Evolutionary conservation across 2,888 invertebrate genomes (phyloP), one percentile per base, ranked within the genome.

Genomic region (Boloria selene): DNA sequence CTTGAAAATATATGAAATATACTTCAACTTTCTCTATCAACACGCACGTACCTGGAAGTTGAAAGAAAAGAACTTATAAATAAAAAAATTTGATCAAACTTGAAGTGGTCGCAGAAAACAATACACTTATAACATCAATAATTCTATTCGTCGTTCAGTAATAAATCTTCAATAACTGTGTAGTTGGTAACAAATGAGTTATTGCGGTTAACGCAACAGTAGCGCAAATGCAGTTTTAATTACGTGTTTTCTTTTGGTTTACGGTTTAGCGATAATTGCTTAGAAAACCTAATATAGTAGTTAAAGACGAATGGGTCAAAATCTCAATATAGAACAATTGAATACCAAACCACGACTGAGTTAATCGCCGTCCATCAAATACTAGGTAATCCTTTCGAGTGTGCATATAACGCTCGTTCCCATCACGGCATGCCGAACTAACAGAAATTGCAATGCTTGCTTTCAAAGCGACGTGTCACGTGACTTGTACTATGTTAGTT

Each of bases 301-400:
- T 38, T n/a, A 59, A 53, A 49, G 26, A 38, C 38, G 49, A 38
- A 59, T 59, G 14, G 49, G n/a, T 17, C 59, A 38, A 17, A 7
- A 38, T 38, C 10, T 31, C 75, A 78, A 79, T 84, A 85, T 75
- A 81, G 77, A 85, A 83, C 83, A 83, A 85, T 83, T 84, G 86
- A 79, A 86, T 78, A 82, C 82, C 77, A 81, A 84, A 83, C 88
- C 87, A 80, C 86, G 83, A 79, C 79, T 77, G 80, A 80, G 87
- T 86, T 88, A 88, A 88, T 88, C 88, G 88, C 81, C 81, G 82
- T 84, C 85, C 83, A 68, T 75, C 72, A 86, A 87, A 87, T 84
- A 86, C 84, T 81, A 82, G 84, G 87, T 89, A 89, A 90, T 89
- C 90, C 89, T 85, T 84, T 86, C 84, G 84, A 88, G 88, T 86